Evolutionary conservation across 1,140 invertebrate species (phyloP), one percentile per base, ranked within the genome.

Genomic region (Paraescarpia echinospica): DNA sequence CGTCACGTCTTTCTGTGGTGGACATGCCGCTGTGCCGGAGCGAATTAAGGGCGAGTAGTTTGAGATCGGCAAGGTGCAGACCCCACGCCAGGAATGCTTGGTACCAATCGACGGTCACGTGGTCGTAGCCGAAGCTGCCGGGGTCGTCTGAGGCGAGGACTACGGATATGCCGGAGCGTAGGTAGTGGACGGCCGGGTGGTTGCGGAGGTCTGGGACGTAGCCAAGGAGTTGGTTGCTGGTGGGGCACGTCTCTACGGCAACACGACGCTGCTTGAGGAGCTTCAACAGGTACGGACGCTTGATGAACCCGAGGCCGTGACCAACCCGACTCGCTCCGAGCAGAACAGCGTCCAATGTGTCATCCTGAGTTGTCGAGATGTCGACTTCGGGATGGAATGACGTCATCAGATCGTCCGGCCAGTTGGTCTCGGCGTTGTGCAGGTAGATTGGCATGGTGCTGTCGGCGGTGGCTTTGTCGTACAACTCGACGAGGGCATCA

Each of bases 61-160:
- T 93, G 33, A 95, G 88, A 89, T 95, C 94, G 18, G 92, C 92
- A 33, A 95, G 93, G 92, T 93, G 89, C 2, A 95, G 89, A 41
- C 94, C 93, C 94, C 94, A 95, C 31, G 92, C 93, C 94, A 94
- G 94, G 34, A 94, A 94, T 31, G 94, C 94, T 35, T 93, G 91
- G 91, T 95, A 95, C 94, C 93, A 95, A 77, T 95, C 94, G n/a
- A 94, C 93, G 1, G 94, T 95, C 34, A 94, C 94, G 51, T 94
- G 92, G 91, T 95, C 93, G 92, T 94, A 94, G 33, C 94, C 94
- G 92, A 94, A 94, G n/a, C 93, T 94, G 22, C 92, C 94, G 0
- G 94, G 94, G 92, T 95, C 94, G 90, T 95, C 94, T 31, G 94
- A 93, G 88, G 93, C 94, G n/a, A 95, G 92, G 33, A 95, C 93